Conservation (phyloP, 2,797 vertebrate species). For the Sebastiscus albofasciatus region DNA sequence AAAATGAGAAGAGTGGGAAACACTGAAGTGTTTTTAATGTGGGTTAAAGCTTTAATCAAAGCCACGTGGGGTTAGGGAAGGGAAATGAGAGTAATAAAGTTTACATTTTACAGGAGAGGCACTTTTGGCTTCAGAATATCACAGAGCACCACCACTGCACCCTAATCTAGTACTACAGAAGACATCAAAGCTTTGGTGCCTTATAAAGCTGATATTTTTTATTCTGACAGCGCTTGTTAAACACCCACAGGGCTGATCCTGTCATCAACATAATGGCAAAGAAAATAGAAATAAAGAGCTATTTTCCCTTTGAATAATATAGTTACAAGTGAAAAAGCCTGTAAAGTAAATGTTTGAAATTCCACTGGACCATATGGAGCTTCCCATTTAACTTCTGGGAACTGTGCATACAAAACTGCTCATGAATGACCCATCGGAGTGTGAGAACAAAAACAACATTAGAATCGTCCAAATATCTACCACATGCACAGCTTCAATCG, state of each 20-base stretch:
- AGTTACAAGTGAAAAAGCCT: not conserved
- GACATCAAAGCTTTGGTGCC: constrained; percentile 40
- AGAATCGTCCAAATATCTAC: constrained; percentile 51
- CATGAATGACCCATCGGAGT: not conserved
- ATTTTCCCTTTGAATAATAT: not conserved
- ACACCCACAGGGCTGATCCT: constrained; percentile 24
- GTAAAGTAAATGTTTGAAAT: not conserved
- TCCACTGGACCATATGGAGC: not conserved
- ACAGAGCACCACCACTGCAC: constrained; percentile 26
- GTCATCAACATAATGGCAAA: constrained; percentile 8
- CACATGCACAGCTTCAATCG: constrained; percentile 49
- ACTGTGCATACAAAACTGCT: not conserved
- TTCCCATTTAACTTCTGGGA: not conserved
- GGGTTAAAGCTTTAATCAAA: constrained; percentile 56
- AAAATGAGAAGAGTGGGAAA: constrained; percentile 35
- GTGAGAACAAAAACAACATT: constrained; percentile 34
- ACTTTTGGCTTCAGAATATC: constrained; percentile 14
- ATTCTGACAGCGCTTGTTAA: constrained; percentile 38
- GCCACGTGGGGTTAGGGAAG: constrained; percentile 34
- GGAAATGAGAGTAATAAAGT: constrained; percentile 61
- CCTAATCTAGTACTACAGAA: constrained; percentile 2
- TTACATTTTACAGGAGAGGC: constrained; percentile 49
- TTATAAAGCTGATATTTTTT: constrained; percentile 23
- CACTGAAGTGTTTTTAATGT: constrained; percentile 46
- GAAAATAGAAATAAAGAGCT: not conserved